A percentile compares a stretch with the other conserved stretches of the same genome.
Evolutionary conservation across 2,113 vertebrate species (phyloP).

Genomic region (Acrocephalus kingi): DNA sequence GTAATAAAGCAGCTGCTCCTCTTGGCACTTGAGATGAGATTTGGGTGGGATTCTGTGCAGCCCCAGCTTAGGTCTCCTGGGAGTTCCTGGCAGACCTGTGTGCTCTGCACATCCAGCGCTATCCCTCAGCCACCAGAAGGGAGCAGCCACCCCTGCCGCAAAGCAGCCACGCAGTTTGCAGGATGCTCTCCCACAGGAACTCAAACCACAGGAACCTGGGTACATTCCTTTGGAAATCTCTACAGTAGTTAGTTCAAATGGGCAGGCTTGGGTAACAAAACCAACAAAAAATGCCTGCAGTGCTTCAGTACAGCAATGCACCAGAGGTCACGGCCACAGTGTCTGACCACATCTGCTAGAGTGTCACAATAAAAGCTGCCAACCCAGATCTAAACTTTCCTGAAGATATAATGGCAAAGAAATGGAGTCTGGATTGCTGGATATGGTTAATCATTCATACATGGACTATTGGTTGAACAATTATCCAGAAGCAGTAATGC

Average conservation of each 20-base stretch:
- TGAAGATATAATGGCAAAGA: background rate
- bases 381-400: background rate
- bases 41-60: background rate
- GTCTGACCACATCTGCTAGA: background rate
- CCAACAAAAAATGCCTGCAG: fast-evolving
- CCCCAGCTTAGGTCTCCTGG: background rate
- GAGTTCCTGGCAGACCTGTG: background rate
- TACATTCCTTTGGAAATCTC: background rate
- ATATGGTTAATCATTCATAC: background rate
- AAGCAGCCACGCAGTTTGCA: background rate
- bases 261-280: background rate
- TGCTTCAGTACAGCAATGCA: background rate
- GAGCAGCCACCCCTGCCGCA: background rate
- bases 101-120: fast-evolving
- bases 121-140: background rate
- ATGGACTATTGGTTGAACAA: background rate
- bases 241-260: background rate
- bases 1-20: constrained; percentile 3
- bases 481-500: background rate
- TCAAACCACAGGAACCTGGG: background rate
- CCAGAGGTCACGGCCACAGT: background rate
- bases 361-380: background rate
- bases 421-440: background rate
- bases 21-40: background rate
- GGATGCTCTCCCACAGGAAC: background rate